phyloP scores from a whole-genome alignment of 2,888 invertebrate species.

The Hirudinaria manillensis region DNA sequence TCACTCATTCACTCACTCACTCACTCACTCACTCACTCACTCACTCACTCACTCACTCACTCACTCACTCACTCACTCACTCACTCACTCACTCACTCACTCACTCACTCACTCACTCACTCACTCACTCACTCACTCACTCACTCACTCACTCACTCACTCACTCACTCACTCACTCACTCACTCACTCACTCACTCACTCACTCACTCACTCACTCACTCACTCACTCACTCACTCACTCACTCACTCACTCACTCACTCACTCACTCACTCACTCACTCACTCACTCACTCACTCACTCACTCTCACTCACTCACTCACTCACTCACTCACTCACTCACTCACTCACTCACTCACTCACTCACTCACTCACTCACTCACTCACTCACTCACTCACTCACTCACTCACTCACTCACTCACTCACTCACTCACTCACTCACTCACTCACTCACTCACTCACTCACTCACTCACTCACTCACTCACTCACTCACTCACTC shows the following conservation, averaged over 20 bases:
- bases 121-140: conserved; percentile 23
- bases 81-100: conserved; percentile 36
- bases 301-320: conserved; percentile 19
- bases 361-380: background rate
- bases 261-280: conserved; percentile 32
- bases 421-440: conserved; percentile 30
- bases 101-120: conserved; percentile 35
- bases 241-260: conserved; percentile 33
- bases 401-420: conserved; percentile 30
- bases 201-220: conserved; percentile 34
- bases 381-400: background rate
- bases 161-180: conserved; percentile 33
- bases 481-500: conserved; percentile 33
- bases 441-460: conserved; percentile 30
- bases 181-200: conserved; percentile 34
- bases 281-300: conserved; percentile 32
- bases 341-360: background rate
- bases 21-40: conserved; percentile 36
- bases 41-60: conserved; percentile 35
- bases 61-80: conserved; percentile 35
- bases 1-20: no score
- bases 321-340: background rate
- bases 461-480: conserved; percentile 32
- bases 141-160: conserved; percentile 22
- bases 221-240: conserved; percentile 33